Conservation (phyloP, 1,140 invertebrate genomes). For the Lanistes nyassanus region DNA sequence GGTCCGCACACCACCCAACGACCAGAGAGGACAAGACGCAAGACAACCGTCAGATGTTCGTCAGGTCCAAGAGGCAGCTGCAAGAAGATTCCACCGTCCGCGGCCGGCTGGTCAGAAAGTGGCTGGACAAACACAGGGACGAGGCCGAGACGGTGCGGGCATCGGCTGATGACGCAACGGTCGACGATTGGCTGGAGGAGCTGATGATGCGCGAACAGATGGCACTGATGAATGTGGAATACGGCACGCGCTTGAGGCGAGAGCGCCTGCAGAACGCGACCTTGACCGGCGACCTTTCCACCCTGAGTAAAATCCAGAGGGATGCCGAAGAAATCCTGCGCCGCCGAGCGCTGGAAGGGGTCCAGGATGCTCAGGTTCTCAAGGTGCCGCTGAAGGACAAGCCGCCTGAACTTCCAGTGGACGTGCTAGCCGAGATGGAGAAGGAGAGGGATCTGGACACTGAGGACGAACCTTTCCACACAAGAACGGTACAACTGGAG, state of each 20-base stretch:
- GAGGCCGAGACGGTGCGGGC: too few species aligned
- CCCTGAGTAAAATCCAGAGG: constrained; percentile 7
- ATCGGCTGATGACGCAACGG: not conserved
- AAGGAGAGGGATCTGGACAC: constrained; percentile 11
- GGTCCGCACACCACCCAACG: too few species aligned
- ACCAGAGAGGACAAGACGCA: too few species aligned
- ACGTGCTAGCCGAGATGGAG: not conserved
- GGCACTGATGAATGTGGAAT: constrained; percentile 8
- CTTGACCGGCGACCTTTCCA: constrained; percentile 1
- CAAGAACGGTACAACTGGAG: not conserved
- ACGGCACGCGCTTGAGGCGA: constrained; percentile 3
- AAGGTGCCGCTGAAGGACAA: too few species aligned
- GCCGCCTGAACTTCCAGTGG: too few species aligned
- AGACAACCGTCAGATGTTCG: too few species aligned
- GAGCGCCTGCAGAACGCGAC: constrained; percentile 3
- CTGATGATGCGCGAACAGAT: constrained; percentile 1
- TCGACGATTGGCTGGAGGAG: constrained; percentile 16
- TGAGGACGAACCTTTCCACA: constrained; percentile 10
- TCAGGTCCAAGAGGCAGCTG: too few species aligned
- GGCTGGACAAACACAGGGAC: too few species aligned
- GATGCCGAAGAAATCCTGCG: constrained; percentile 17
- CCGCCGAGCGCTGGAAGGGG: constrained; percentile 1
- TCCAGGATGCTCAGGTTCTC: too few species aligned
- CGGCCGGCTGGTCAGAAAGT: too few species aligned
- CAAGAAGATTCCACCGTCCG: too few species aligned